These are phyloP conservation scores for Brachypteracias leptosomus DNA, from an alignment of 2,113 vertebrate genomes.

Conservation along the genomic window DNA sequence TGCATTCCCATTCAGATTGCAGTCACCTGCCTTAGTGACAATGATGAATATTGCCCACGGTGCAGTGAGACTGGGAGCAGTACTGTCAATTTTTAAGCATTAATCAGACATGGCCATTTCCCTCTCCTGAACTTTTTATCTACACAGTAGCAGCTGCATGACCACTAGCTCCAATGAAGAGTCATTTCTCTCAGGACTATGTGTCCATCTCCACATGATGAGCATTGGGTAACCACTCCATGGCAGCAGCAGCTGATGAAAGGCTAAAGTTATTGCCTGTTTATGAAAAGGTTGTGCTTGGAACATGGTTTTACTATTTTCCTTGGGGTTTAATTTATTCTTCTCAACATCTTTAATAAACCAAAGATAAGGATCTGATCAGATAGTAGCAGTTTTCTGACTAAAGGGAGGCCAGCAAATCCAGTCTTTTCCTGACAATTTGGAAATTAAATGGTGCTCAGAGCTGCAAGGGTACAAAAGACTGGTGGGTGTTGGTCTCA, in stretches of 20 bases:
- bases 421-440: neutral
- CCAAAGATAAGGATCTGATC: neutral
- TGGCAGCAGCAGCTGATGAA: neutral
- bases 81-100: neutral
- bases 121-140: neutral
- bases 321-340: neutral
- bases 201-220: too few species aligned
- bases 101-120: neutral
- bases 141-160: neutral
- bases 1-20: neutral
- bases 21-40: accelerated
- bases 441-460: neutral
- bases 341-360: neutral
- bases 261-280: accelerated
- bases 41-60: accelerated
- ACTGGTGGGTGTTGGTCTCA: too few species aligned
- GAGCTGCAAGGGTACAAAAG: neutral
- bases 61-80: neutral
- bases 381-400: neutral
- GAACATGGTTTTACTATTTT: accelerated
- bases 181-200: neutral
- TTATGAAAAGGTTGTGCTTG: neutral
- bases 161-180: neutral
- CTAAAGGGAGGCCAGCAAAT: accelerated
- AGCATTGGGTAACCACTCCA: neutral